A percentile compares a stretch with the other conserved stretches of the same genome.
Evolutionary conservation across 2,888 invertebrate genomes (phyloP).

Genomic region (Lasioglossum vierecki): DNA sequence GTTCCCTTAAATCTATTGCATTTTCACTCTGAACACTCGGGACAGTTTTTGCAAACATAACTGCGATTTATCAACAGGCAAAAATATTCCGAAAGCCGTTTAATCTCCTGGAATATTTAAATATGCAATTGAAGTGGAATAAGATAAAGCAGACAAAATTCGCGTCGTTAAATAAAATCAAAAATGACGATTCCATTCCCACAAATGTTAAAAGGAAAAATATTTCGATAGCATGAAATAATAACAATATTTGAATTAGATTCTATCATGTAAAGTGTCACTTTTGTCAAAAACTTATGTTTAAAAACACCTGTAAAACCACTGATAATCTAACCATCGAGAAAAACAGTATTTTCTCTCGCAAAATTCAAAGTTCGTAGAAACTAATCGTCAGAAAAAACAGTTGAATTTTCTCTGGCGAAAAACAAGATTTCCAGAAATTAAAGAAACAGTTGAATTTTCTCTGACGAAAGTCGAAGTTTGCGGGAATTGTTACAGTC

Average conservation of each 20-base stretch:
- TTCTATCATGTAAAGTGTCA: neutral
- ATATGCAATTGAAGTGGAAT: neutral
- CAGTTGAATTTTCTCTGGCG: neutral
- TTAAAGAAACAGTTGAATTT: neutral
- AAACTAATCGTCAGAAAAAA: neutral
- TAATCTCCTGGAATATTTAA: neutral
- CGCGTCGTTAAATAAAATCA: neutral
- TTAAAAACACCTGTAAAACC: neutral
- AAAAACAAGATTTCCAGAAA: neutral
- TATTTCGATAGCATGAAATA: neutral
- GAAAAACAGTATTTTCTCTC: conserved; percentile 5
- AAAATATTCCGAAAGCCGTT: neutral
- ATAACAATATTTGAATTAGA: neutral
- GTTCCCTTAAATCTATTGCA: neutral
- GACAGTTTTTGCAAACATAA: neutral
- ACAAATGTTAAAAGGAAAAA: neutral
- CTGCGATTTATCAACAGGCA: neutral
- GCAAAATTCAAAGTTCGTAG: neutral
- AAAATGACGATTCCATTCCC: neutral
- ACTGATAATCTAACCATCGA: neutral
- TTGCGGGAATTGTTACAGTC: neutral
- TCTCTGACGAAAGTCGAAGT: neutral
- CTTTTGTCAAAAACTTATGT: neutral
- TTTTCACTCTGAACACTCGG: neutral
- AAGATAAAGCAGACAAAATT: neutral